Conservation (phyloP, 2,113 vertebrate genomes). For the Zapornia atra region DNA sequence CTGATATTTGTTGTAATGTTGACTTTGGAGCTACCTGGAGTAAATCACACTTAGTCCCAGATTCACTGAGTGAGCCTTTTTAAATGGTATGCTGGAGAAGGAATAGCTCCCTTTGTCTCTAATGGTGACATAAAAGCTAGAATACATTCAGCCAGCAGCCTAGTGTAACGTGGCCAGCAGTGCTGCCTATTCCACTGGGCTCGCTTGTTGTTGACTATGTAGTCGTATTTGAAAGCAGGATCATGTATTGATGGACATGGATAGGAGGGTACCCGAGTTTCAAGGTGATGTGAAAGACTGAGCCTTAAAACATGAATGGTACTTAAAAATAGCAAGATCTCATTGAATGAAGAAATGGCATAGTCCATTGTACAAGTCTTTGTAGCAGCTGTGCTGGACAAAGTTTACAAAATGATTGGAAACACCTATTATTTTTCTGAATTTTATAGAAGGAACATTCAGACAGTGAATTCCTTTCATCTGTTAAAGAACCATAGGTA, state of each 20-base stretch:
- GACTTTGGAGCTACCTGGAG: neutral
- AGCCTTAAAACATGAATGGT: neutral
- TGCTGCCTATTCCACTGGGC: neutral
- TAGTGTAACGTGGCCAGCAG: neutral
- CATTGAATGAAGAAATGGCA: neutral
- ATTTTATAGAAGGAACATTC: neutral
- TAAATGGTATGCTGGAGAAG: neutral
- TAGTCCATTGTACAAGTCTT: neutral
- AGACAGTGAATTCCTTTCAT: neutral
- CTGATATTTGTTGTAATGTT: neutral
- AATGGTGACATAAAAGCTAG: neutral
- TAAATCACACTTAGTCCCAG: neutral
- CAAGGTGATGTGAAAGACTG: neutral
- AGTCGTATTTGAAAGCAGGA: neutral
- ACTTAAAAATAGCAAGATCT: neutral
- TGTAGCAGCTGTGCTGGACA: neutral
- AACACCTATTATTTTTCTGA: neutral
- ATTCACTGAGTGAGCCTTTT: neutral
- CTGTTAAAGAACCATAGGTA: neutral
- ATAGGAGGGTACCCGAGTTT: neutral
- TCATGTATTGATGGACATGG: neutral
- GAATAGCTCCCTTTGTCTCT: neutral
- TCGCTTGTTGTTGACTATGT: neutral
- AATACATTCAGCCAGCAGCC: neutral
- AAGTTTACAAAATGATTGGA: neutral